A percentile compares a stretch with the other conserved stretches of the same genome.
These are phyloP conservation scores for Teleopsis dalmanni DNA, from an alignment of 1,140 invertebrate genomes.

Conservation along the genomic window DNA sequence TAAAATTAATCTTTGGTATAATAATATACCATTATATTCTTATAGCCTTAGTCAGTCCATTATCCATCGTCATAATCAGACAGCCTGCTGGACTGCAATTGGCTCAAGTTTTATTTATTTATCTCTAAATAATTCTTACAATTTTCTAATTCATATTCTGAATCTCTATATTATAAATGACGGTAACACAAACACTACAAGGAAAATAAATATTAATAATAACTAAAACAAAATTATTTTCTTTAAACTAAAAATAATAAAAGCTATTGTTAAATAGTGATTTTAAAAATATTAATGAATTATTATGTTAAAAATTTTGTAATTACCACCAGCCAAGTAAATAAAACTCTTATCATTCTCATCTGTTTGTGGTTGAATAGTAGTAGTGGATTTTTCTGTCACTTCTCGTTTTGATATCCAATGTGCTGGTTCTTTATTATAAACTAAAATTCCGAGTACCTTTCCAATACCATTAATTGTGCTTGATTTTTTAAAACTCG, in stretches of 20 bases:
- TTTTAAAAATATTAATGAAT: not conserved
- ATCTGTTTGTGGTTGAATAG: slow-evolving; percentile 15
- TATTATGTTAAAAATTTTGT: not conserved
- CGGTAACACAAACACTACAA: not conserved
- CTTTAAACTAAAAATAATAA: not conserved
- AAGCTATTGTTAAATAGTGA: not conserved
- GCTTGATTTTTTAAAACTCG: slow-evolving; percentile 48
- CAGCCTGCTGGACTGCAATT: no score
- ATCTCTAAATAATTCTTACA: no score
- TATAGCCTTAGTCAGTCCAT: no score
- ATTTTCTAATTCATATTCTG: not conserved
- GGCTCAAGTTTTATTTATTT: no score
- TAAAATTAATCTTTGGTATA: no score
- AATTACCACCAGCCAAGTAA: slow-evolving; percentile 27
- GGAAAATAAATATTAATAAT: not conserved
- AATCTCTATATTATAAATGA: not conserved
- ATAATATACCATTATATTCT: no score
- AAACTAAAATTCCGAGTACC: slow-evolving; percentile 50
- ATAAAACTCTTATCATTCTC: slow-evolving; percentile 31
- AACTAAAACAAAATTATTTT: not conserved
- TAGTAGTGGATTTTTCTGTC: slow-evolving; percentile 20
- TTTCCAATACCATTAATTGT: slow-evolving; percentile 49
- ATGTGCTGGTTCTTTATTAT: slow-evolving; percentile 35
- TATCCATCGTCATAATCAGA: no score
- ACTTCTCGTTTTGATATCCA: slow-evolving; percentile 31